Evolutionary conservation across 2,888 invertebrate species (phyloP).

Genomic region (Xylophagus ater): DNA sequence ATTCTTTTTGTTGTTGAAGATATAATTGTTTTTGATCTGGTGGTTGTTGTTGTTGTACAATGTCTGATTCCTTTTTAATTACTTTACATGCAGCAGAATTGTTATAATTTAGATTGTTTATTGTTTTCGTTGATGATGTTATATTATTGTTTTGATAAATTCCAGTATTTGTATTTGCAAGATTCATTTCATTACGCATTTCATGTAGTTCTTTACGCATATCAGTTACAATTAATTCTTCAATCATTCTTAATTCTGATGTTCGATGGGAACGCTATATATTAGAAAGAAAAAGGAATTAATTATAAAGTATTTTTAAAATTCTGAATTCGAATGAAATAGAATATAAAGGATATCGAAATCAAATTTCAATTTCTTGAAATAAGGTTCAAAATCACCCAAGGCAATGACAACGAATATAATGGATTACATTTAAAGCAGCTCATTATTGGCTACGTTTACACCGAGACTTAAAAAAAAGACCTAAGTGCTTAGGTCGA

Average conservation of each 20-base stretch:
- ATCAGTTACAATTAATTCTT: constrained; percentile 61
- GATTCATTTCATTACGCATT: constrained; percentile 42
- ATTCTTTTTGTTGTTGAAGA: constrained; percentile 2
- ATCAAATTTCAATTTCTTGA: no score
- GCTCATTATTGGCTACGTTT: no score
- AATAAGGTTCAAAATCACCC: no score
- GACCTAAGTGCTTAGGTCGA: no score
- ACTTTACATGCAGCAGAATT: constrained; percentile 16
- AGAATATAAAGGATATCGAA: no score
- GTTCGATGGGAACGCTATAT: constrained; percentile 58
- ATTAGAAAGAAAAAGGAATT: constrained; percentile 18
- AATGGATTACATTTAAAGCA: not conserved
- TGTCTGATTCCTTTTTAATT: constrained; percentile 21
- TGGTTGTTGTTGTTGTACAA: constrained; percentile 9
- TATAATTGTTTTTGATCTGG: constrained; percentile 2
- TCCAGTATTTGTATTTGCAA: constrained; percentile 12
- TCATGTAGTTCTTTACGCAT: constrained; percentile 53
- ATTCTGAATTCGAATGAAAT: not conserved
- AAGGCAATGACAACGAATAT: constrained; percentile 3
- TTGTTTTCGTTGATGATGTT: not conserved
- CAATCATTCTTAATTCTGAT: constrained; percentile 66
- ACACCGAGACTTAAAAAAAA: no score
- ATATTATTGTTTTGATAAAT: constrained; percentile 4
- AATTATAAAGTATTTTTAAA: not conserved
- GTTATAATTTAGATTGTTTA: not conserved